These are phyloP conservation scores for Agrotis clavis DNA, from an alignment of 2,888 invertebrate genomes.

Conservation along the genomic window DNA sequence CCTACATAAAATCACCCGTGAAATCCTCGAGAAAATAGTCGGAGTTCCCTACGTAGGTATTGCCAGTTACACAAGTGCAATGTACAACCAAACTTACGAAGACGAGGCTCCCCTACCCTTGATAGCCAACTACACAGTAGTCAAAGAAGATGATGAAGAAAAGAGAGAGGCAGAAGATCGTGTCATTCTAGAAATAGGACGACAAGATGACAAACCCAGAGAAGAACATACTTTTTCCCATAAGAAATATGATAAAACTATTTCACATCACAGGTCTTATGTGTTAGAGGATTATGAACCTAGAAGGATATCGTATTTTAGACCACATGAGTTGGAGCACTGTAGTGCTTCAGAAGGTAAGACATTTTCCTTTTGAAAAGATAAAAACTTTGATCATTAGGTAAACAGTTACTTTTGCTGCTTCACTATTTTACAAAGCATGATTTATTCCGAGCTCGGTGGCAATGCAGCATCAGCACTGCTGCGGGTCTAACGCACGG, in stretches of 20 bases:
- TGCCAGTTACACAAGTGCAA: slow-evolving; percentile 52
- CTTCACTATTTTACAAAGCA: not conserved
- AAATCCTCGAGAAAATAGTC: not conserved
- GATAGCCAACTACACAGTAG: slow-evolving; percentile 83
- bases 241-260: slow-evolving; percentile 89
- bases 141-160: slow-evolving; percentile 83
- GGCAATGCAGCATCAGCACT: too few species aligned
- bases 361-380: not conserved
- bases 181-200: slow-evolving; percentile 89
- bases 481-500: too few species aligned
- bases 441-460: too few species aligned
- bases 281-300: slow-evolving; percentile 87
- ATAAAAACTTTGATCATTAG: not conserved
- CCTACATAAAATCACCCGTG: not conserved
- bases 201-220: slow-evolving; percentile 85
- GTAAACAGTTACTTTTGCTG: not conserved
- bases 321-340: slow-evolving; percentile 84
- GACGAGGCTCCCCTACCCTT: slow-evolving; percentile 85
- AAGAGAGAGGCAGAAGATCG: slow-evolving; percentile 83
- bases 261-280: slow-evolving; percentile 87
- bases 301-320: slow-evolving; percentile 79
- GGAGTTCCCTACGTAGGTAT: not conserved
- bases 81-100: slow-evolving; percentile 84
- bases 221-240: slow-evolving; percentile 88
- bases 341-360: slow-evolving; percentile 78